Percentiles rank a stretch among this genome's conserved stretches.
Conservation (phyloP, 2,113 vertebrate genomes). For the Podocnemis expansa region DNA sequence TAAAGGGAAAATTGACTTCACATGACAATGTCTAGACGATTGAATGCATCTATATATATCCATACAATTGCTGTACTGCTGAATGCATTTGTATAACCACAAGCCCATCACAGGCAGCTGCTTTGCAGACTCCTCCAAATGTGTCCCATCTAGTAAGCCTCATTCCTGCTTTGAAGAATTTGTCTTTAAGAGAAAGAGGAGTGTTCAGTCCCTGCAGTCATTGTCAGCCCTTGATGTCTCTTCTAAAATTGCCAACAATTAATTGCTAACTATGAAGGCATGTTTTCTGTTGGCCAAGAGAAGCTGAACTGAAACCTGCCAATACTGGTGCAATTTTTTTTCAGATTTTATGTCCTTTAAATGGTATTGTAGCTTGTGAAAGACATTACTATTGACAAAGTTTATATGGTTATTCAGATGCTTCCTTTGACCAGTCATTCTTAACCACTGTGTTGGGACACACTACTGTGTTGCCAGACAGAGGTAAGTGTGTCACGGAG, state of each 20-base stretch:
- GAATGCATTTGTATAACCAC: background rate
- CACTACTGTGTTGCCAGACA: no score
- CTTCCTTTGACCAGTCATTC: background rate
- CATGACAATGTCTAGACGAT: background rate
- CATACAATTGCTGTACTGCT: background rate
- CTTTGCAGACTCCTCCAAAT: background rate
- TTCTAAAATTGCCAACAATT: background rate
- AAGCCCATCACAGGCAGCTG: background rate
- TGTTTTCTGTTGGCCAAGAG: background rate
- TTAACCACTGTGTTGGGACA: no score
- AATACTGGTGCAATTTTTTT: background rate
- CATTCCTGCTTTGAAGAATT: background rate
- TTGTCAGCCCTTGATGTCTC: background rate
- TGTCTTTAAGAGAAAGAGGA: background rate
- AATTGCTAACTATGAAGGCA: background rate
- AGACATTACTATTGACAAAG: background rate
- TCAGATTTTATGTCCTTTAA: background rate
- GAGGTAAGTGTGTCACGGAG: no score
- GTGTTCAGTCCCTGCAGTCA: background rate
- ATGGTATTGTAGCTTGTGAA: background rate
- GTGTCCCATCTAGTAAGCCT: background rate
- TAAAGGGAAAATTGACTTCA: background rate
- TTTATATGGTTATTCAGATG: background rate
- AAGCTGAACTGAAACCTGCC: background rate
- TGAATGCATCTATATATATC: background rate